Conservation (phyloP, 2,888 invertebrate species). For the Tachina fera region DNA sequence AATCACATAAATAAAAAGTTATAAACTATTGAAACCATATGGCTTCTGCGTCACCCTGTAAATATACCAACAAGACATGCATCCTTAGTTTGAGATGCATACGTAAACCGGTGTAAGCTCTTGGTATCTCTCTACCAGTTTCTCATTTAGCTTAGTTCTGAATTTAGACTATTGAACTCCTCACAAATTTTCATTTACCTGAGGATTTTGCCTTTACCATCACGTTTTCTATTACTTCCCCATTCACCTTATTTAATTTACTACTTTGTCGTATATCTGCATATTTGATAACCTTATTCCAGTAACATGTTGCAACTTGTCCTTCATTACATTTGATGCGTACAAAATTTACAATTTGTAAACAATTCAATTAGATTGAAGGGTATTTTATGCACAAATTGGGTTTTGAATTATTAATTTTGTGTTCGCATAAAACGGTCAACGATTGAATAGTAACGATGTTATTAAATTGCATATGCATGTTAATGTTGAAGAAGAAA, state of each 20-base stretch:
- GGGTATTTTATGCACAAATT: constrained; percentile 61
- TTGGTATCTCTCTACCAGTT: no score
- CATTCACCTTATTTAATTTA: neutral
- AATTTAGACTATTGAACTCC: no score
- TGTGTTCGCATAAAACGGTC: constrained; percentile 31
- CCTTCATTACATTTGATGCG: neutral
- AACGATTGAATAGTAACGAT: neutral
- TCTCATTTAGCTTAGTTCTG: no score
- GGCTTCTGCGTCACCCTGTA: no score
- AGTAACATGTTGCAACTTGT: neutral
- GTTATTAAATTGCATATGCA: constrained; percentile 1
- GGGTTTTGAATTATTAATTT: constrained; percentile 64
- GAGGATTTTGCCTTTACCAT: no score
- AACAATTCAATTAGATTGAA: constrained; percentile 68
- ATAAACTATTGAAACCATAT: no score
- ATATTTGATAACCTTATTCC: neutral
- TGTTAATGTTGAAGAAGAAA: no score
- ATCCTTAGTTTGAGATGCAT: no score
- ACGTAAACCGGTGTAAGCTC: no score
- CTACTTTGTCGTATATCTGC: neutral
- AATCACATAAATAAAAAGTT: no score
- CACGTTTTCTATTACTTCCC: neutral
- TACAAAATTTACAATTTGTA: constrained; percentile 59
- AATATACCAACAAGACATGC: no score
- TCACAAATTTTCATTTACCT: no score